These are phyloP conservation scores for Branchipolynoe longqiensis DNA, from an alignment of 2,888 invertebrate genomes.

Conservation along the genomic window DNA sequence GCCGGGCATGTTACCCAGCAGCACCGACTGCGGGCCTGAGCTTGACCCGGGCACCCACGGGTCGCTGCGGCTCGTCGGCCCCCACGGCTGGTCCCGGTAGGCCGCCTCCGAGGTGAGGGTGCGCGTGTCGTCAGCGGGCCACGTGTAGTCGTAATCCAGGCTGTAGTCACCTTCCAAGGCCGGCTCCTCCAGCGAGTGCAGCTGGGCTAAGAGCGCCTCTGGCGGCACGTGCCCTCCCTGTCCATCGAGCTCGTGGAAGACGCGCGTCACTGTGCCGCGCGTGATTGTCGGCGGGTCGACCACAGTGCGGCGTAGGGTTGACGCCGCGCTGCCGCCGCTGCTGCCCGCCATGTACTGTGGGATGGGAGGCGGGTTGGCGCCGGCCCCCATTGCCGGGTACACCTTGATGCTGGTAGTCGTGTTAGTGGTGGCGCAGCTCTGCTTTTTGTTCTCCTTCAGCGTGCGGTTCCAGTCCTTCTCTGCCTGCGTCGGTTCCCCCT, in stretches of 20 bases:
- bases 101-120: background rate
- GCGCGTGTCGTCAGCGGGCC: slow-evolving; percentile 26
- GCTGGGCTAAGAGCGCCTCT: slow-evolving; percentile 32
- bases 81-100: background rate
- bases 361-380: background rate
- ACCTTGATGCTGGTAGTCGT: slow-evolving; percentile 41
- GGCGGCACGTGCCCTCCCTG: slow-evolving; percentile 12
- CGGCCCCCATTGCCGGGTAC: background rate
- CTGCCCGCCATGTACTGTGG: background rate
- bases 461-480: slow-evolving; percentile 32
- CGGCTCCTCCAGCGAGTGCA: background rate
- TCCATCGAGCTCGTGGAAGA: slow-evolving; percentile 53
- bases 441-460: background rate
- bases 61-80: background rate
- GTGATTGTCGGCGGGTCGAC: slow-evolving; percentile 61
- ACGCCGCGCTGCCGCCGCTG: background rate
- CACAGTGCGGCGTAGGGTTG: background rate
- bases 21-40: slow-evolving; percentile 18
- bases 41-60: background rate
- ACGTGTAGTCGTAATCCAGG: slow-evolving; percentile 45
- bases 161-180: slow-evolving; percentile 11
- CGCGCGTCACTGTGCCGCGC: slow-evolving; percentile 60
- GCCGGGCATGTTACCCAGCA: slow-evolving; percentile 19
- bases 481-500: slow-evolving; percentile 9
- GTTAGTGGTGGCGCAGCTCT: background rate